Conservation (phyloP, 2,888 invertebrate species). For the Drosophila mimetica region DNA sequence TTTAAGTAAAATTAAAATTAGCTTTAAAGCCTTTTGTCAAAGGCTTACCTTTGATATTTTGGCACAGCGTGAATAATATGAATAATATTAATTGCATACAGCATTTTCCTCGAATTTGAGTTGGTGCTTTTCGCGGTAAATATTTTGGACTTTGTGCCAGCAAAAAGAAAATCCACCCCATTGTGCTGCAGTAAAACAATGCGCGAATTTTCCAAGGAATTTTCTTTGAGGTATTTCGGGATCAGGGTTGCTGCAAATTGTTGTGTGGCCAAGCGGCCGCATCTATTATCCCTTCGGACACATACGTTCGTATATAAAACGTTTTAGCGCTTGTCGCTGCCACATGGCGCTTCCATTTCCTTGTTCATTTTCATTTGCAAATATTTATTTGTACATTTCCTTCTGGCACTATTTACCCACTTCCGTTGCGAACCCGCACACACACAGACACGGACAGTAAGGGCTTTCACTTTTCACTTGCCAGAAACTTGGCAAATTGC, state of each 20-base stretch:
- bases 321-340: slow-evolving; percentile 57
- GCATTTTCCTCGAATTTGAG: background rate
- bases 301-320: slow-evolving; percentile 40
- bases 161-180: background rate
- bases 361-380: slow-evolving; percentile 75
- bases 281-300: slow-evolving; percentile 52
- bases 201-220: slow-evolving; percentile 20
- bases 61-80: background rate
- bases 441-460: slow-evolving; percentile 29
- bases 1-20: too few species aligned
- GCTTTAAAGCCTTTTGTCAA: background rate
- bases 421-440: slow-evolving; percentile 46
- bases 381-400: slow-evolving; percentile 76
- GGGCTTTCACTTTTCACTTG: slow-evolving; percentile 71
- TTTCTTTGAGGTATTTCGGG: slow-evolving; percentile 21
- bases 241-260: slow-evolving; percentile 40
- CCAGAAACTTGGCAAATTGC: slow-evolving; percentile 50
- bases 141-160: background rate
- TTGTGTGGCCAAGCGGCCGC: slow-evolving; percentile 31
- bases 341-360: slow-evolving; percentile 68
- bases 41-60: background rate
- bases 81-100: background rate
- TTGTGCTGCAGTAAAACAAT: background rate
- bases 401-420: slow-evolving; percentile 70
- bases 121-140: background rate